Evolutionary conservation across 2,113 vertebrate genomes (phyloP).

Genomic region (Brachyhypopomus occidentalis): DNA sequence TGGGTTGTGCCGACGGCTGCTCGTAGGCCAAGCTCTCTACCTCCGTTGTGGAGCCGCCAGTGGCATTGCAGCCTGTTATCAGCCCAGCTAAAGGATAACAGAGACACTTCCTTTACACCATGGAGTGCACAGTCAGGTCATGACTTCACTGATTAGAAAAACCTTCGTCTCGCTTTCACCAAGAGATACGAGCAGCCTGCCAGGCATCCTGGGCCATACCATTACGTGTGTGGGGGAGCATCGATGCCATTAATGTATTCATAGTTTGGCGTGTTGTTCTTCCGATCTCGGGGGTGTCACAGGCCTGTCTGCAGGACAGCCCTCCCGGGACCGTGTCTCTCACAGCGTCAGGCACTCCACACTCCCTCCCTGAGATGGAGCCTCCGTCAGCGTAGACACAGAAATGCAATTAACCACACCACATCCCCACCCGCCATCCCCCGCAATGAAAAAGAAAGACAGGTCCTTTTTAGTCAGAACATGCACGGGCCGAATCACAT

Average conservation of each 20-base stretch:
- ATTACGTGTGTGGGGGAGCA: conserved; percentile 70
- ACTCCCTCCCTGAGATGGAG: conserved; percentile 59
- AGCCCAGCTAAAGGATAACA: neutral
- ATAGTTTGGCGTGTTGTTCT: conserved; percentile 71
- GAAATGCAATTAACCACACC: conserved; percentile 10
- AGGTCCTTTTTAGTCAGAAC: conserved; percentile 42
- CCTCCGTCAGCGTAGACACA: neutral
- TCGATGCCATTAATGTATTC: conserved; percentile 76
- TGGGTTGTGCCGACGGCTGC: neutral
- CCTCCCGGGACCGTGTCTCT: conserved; percentile 56
- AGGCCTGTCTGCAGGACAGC: conserved; percentile 65
- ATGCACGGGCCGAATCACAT: neutral
- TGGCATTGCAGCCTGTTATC: neutral
- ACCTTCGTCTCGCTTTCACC: conserved; percentile 29
- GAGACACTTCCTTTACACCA: conserved; percentile 2
- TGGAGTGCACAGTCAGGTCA: conserved; percentile 1
- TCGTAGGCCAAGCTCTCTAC: neutral
- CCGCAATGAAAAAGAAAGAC: conserved; percentile 55
- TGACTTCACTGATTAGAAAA: neutral
- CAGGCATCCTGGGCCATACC: conserved; percentile 66
- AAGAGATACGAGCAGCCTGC: conserved; percentile 49
- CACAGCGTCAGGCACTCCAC: conserved; percentile 8
- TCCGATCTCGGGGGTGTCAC: conserved; percentile 71
- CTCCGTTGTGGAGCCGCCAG: no score
- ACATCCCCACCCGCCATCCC: conserved; percentile 42